Conservation (phyloP, 2,113 vertebrate genomes). For the Trinectes maculatus region DNA sequence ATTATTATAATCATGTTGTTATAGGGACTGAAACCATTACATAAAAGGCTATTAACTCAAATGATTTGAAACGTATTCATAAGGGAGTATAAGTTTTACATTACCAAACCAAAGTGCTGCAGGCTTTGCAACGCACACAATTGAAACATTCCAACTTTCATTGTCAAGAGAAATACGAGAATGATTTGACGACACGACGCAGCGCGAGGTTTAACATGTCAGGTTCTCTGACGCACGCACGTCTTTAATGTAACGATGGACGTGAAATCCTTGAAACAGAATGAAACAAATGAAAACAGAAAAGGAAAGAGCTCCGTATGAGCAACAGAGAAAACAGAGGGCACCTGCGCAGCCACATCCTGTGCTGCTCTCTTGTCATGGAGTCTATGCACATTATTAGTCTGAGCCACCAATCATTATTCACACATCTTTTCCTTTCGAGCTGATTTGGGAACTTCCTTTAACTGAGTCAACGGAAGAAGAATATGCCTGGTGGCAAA, state of each 20-base stretch:
- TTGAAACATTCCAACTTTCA: constrained; percentile 9
- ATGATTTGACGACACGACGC: background rate
- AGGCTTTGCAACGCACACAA: background rate
- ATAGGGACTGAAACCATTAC: too few species aligned
- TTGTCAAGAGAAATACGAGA: constrained; percentile 10
- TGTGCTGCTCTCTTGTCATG: background rate
- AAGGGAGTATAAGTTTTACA: background rate
- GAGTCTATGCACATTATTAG: background rate
- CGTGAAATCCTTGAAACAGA: too few species aligned
- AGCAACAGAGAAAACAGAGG: background rate
- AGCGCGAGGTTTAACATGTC: too few species aligned
- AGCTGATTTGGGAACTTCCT: background rate
- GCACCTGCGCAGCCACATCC: constrained; percentile 41
- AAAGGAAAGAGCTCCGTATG: too few species aligned
- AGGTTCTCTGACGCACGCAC: constrained; percentile 11
- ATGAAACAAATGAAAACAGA: too few species aligned
- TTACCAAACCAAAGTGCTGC: constrained; percentile 5
- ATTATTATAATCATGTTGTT: background rate
- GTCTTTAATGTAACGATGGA: too few species aligned
- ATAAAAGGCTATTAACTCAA: constrained; percentile 6
- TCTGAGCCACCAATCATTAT: background rate
- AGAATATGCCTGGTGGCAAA: background rate
- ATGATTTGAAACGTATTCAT: background rate
- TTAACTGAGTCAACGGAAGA: background rate
- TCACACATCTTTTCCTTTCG: background rate